Evolutionary conservation across 2,797 vertebrate species (phyloP).

Genomic region (Sparidentex hasta): DNA sequence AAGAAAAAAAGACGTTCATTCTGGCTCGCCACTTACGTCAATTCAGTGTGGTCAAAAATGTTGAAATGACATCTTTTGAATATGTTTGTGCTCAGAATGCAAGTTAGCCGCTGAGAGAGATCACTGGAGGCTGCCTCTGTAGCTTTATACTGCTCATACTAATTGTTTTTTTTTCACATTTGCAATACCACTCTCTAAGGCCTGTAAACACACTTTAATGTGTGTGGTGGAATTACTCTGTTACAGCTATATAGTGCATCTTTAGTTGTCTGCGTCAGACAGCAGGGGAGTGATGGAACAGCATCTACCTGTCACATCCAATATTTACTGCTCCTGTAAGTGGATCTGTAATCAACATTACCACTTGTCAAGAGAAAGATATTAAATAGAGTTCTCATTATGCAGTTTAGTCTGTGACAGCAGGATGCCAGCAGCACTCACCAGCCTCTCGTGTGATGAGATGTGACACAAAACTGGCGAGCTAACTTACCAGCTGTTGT

Average conservation of each 20-base stretch:
- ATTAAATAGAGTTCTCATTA: conserved; percentile 9
- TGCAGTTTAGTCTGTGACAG: neutral
- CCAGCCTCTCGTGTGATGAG: conserved; percentile 20
- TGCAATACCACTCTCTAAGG: no score
- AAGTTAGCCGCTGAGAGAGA: no score
- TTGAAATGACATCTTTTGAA: no score
- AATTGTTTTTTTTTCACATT: no score
- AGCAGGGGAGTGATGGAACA: neutral
- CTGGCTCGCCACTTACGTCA: no score
- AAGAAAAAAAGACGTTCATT: no score
- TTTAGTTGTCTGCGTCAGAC: conserved; percentile 1
- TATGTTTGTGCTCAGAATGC: no score
- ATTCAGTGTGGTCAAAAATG: no score
- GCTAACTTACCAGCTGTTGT: conserved; percentile 41
- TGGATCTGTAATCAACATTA: conserved; percentile 5
- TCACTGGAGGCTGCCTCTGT: no score
- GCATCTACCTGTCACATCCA: neutral
- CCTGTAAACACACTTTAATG: no score
- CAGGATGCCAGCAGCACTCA: conserved; percentile 20
- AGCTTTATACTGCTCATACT: no score
- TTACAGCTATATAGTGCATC: neutral
- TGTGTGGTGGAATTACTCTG: no score
- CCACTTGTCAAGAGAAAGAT: conserved; percentile 5
- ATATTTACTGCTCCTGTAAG: neutral
- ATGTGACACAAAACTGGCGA: conserved; percentile 42